Base-by-base conservation (phyloP, 1,140 invertebrate species). In the Eufriesea mexicana region DNA sequence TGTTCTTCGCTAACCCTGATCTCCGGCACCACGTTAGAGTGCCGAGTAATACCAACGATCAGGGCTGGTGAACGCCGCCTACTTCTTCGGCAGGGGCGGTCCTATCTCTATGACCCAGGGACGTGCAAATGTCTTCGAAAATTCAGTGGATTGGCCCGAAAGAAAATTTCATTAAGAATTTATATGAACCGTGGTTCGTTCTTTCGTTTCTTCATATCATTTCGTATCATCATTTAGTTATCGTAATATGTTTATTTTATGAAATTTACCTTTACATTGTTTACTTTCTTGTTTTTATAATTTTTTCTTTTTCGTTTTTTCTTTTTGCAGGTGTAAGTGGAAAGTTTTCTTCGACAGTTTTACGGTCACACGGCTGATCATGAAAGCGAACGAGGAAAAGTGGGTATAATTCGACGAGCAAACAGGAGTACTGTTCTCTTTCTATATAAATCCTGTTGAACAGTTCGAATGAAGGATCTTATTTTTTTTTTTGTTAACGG, bases 31-130 rank as follows among this genome's bases (percentile, higher is more conserved):
- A 89, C 87, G 90, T 91, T 90, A 90, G 85, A 89, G 85, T 83
- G 80, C 67, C 81, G 84, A 84, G 84, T 88, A 81, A 83, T 84
- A 82, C 84, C 86, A 75, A 84, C 84, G 87, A 86, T 85, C 87
- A 88, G 81, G 84, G 83, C 85, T 86, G 86, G 84, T 89, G 85
- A 86, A 86, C 84, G 84, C 90, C 91, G 91, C 91, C 91, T 91
- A 90, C 91, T 91, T 89, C 88, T 91, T 91, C 86, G 83, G 75
- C 91, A 90, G 88, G 84, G 91, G 91, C 91, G 91, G 91, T 92
- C 91, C 91, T 91, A 91, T 91, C 86, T 90, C 91, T 92, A 91
- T 91, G 89, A 90, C 83, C 84, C 91, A 92, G 91, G 89, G 79
- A 86, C 91, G 91, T 91, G 86, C 70, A 75, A 86, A 86, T 70